A percentile compares a stretch with the other conserved stretches of the same genome.
Evolutionary conservation across 2,113 vertebrate genomes (phyloP).

Genomic region (Brachionichthys hirsutus): DNA sequence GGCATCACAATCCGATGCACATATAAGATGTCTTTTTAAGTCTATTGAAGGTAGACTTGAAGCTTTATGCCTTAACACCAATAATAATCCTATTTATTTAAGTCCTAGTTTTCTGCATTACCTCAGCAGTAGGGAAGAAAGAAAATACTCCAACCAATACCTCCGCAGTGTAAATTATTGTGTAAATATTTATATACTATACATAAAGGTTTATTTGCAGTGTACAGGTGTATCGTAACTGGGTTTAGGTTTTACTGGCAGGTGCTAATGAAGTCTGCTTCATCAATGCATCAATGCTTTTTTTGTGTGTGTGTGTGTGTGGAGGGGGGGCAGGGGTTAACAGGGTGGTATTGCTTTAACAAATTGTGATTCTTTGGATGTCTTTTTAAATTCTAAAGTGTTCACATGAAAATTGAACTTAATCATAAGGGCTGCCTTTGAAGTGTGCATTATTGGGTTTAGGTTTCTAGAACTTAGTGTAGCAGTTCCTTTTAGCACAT

Average conservation of each 20-base stretch:
- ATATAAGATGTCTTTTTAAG: slow-evolving; percentile 39
- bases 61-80: slow-evolving; percentile 51
- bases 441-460: slow-evolving; percentile 11
- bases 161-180: slow-evolving; percentile 42
- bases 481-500: slow-evolving; percentile 13
- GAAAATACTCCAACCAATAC: slow-evolving; percentile 37
- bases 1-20: slow-evolving; percentile 43
- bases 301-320: background rate
- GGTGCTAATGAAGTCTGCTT: slow-evolving; percentile 29
- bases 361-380: slow-evolving; percentile 10
- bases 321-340: too few species aligned
- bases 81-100: slow-evolving; percentile 25
- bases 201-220: slow-evolving; percentile 13
- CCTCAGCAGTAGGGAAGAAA: slow-evolving; percentile 37
- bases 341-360: slow-evolving; percentile 31
- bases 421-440: slow-evolving; percentile 30
- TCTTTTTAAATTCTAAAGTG: slow-evolving; percentile 1
- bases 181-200: slow-evolving; percentile 43
- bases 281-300: slow-evolving; percentile 1
- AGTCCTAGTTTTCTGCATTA: slow-evolving; percentile 38
- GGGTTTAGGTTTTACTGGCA: slow-evolving; percentile 48
- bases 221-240: slow-evolving; percentile 35
- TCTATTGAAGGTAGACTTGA: slow-evolving; percentile 12
- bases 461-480: background rate
- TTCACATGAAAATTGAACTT: slow-evolving; percentile 10